Conservation (phyloP, 2,888 invertebrate species). For the Rhynchonema sp. region DNA sequence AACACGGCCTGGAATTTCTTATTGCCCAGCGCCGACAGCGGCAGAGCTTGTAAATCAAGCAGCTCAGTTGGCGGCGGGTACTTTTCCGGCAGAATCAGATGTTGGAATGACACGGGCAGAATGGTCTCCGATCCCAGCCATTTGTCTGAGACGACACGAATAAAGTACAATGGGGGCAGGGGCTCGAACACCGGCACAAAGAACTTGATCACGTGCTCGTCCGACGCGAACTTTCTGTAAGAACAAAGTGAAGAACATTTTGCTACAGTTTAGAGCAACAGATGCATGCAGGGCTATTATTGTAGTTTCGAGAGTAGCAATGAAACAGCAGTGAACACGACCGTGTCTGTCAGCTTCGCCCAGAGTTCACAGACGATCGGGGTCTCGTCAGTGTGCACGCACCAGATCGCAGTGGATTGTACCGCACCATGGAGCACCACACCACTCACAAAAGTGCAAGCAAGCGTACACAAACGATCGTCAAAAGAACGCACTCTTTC, state of each 20-base stretch:
- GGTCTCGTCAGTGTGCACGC: too few species aligned
- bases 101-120: conserved; percentile 72
- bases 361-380: too few species aligned
- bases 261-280: too few species aligned
- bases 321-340: too few species aligned
- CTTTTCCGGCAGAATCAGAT: background rate
- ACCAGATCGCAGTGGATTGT: too few species aligned
- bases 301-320: too few species aligned
- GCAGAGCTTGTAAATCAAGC: conserved; percentile 83
- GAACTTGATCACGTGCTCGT: conserved; percentile 89
- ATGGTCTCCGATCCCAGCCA: conserved; percentile 33
- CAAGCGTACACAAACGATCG: too few species aligned
- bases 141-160: conserved; percentile 41
- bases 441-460: too few species aligned
- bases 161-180: conserved; percentile 88
- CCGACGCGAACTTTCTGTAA: conserved; percentile 61
- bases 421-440: too few species aligned
- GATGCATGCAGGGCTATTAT: too few species aligned
- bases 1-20: conserved; percentile 66
- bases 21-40: conserved; percentile 69
- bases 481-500: conserved; percentile 45
- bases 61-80: conserved; percentile 92
- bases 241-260: too few species aligned
- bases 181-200: conserved; percentile 98
- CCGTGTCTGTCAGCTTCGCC: too few species aligned